A percentile compares a stretch with the other conserved stretches of the same genome.
Conservation (phyloP, 2,113 vertebrate genomes). For the Hassar affinis region DNA sequence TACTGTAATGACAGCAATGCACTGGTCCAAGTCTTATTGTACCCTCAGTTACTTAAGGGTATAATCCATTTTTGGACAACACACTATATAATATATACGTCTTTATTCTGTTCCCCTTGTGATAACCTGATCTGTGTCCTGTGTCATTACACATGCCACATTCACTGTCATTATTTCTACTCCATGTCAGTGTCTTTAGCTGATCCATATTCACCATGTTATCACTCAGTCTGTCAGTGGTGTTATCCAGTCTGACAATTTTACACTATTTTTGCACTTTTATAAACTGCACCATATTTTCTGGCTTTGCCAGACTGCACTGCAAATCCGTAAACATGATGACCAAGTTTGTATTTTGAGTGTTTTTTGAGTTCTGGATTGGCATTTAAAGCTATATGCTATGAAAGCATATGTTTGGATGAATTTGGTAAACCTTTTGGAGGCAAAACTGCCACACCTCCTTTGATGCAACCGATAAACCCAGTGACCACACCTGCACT, state of each 20-base stretch:
- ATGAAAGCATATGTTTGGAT: background rate
- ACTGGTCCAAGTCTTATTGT: background rate
- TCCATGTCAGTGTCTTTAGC: background rate
- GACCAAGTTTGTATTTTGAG: background rate
- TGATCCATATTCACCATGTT: background rate
- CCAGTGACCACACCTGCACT: background rate
- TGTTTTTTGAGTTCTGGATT: background rate
- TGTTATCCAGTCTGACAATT: background rate
- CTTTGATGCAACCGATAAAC: background rate
- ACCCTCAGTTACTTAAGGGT: background rate
- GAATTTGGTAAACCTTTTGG: background rate
- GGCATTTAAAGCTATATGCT: background rate
- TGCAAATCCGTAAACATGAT: background rate
- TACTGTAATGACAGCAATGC: background rate
- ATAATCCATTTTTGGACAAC: background rate
- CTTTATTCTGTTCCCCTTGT: background rate
- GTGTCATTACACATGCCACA: background rate
- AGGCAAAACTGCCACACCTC: background rate
- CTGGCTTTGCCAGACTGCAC: background rate
- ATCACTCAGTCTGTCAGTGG: background rate
- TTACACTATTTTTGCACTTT: background rate
- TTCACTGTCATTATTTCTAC: background rate
- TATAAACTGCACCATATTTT: background rate
- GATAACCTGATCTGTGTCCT: background rate
- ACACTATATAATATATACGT: background rate